Conservation (phyloP, 2,797 vertebrate species). For the Oreochromis mossambicus region DNA sequence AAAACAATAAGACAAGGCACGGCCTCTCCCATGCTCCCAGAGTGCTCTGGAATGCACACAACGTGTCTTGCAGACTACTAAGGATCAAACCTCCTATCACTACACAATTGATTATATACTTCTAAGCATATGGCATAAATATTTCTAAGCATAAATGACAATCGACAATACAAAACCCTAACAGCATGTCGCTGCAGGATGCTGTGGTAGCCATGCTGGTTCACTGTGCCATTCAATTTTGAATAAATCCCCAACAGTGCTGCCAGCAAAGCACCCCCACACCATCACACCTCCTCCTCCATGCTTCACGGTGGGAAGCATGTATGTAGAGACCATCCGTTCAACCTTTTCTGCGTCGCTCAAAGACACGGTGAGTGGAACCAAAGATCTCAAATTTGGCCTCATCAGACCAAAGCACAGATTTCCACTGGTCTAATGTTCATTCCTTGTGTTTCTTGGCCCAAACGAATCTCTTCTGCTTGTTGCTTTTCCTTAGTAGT, state of each 20-base stretch:
- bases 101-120: too few relatives aligned
- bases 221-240: background rate
- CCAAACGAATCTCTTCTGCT: too few relatives aligned
- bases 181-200: background rate
- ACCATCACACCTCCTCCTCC: background rate
- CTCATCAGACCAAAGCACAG: background rate
- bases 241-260: background rate
- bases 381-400: background rate
- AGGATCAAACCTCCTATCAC: too few relatives aligned
- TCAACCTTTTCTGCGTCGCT: background rate
- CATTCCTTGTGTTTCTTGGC: background rate
- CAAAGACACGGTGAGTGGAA: background rate
- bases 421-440: background rate
- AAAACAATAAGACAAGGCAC: too few relatives aligned
- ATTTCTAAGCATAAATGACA: too few relatives aligned
- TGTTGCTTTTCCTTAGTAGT: too few relatives aligned
- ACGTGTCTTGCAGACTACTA: too few relatives aligned
- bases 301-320: background rate
- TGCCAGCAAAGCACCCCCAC: background rate
- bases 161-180: too few relatives aligned
- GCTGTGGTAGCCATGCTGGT: background rate
- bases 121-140: too few relatives aligned
- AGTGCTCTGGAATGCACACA: too few relatives aligned
- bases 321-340: background rate
- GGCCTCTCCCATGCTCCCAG: too few relatives aligned